phyloP scores from a whole-genome alignment of 2,888 invertebrate species.

The Pammene aurita region DNA sequence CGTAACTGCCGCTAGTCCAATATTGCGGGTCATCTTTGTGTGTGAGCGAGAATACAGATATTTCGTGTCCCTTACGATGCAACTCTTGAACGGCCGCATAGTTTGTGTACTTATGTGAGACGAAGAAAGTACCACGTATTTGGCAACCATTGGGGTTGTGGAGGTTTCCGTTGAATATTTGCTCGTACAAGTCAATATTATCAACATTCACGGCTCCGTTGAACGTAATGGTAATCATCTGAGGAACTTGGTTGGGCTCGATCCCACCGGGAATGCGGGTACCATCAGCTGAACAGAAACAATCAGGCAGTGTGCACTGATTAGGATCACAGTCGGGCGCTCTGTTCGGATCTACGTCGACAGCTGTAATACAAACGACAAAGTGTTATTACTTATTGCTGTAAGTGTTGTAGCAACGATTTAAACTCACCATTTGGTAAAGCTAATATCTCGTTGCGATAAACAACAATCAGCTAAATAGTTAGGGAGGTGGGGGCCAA shows the following conservation, averaged over 20 bases:
- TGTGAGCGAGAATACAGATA: slow-evolving; percentile 94
- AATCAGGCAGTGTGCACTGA: slow-evolving; percentile 94
- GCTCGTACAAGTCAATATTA: slow-evolving; percentile 95
- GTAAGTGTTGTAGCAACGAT: neutral
- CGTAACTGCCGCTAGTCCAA: slow-evolving; percentile 94
- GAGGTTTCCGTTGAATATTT: slow-evolving; percentile 92
- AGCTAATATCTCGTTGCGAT: no score
- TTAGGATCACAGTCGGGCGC: slow-evolving; percentile 96
- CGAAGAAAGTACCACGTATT: slow-evolving; percentile 95
- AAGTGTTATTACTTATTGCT: slow-evolving; percentile 6
- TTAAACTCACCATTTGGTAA: no score
- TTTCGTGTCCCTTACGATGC: slow-evolving; percentile 95
- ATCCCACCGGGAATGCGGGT: slow-evolving; percentile 93
- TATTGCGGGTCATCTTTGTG: slow-evolving; percentile 96
- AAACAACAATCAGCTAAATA: no score
- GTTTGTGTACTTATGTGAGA: slow-evolving; percentile 96
- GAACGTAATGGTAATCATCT: slow-evolving; percentile 96
- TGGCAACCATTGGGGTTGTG: slow-evolving; percentile 95
- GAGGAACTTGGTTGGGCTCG: slow-evolving; percentile 93
- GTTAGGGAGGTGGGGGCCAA: no score
- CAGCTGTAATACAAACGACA: slow-evolving; percentile 83
- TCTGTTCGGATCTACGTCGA: slow-evolving; percentile 94
- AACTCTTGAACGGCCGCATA: slow-evolving; percentile 95
- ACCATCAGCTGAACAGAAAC: slow-evolving; percentile 96
- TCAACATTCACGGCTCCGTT: slow-evolving; percentile 96